Evolutionary conservation across 2,797 vertebrate species (phyloP).

Genomic region (Cyclura pinguis): DNA sequence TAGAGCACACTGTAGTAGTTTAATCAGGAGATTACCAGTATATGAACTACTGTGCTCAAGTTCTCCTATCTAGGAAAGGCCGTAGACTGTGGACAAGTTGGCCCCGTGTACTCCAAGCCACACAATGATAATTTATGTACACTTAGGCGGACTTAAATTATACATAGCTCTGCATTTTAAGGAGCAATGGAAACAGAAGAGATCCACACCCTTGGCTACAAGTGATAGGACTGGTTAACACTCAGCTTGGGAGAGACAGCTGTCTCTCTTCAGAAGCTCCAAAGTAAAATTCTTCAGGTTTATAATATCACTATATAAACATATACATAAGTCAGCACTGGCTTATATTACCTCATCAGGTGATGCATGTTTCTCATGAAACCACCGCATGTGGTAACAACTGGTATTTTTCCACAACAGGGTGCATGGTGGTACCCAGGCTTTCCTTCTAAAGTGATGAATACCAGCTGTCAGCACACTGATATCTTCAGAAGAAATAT

Average conservation of each 20-base stretch:
- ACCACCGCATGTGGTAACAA: background rate
- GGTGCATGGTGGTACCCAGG: background rate
- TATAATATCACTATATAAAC: background rate
- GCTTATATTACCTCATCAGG: background rate
- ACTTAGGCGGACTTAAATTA: background rate
- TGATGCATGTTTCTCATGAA: background rate
- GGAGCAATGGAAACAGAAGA: background rate
- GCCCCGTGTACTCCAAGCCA: too few relatives aligned
- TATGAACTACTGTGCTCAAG: too few relatives aligned
- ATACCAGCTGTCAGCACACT: slow-evolving; percentile 6
- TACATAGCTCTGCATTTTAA: background rate
- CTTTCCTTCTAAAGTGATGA: background rate
- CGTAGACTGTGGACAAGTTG: too few relatives aligned
- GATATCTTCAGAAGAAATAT: slow-evolving; percentile 20
- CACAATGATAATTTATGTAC: too few relatives aligned
- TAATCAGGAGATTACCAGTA: too few relatives aligned
- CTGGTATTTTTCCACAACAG: background rate
- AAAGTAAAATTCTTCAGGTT: background rate
- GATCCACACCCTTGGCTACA: background rate
- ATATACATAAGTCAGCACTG: background rate
- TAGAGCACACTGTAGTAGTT: too few relatives aligned
- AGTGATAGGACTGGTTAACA: background rate
- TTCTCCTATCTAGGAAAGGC: too few relatives aligned
- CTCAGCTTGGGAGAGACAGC: background rate
- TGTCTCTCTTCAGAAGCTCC: background rate